Percentiles rank a stretch among this genome's conserved stretches.
Conservation (phyloP, 2,797 vertebrate genomes). For the Hapalemur alaotrensis region DNA sequence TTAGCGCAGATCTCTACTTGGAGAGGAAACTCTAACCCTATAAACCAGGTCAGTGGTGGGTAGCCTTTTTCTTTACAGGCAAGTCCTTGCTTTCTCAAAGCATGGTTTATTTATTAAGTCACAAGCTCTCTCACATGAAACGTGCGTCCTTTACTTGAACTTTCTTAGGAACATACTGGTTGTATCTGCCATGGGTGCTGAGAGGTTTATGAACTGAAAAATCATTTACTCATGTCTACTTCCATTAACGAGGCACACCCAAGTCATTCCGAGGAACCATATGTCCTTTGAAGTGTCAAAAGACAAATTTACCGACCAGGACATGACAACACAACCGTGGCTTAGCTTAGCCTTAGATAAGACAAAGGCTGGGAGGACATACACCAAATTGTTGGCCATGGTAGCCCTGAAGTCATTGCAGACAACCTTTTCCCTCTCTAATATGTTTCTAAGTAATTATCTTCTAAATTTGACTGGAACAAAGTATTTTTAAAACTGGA, state of each 20-base stretch:
- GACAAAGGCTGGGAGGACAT: neutral
- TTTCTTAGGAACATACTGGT: neutral
- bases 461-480: neutral
- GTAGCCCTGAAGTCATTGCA: neutral
- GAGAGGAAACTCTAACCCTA: neutral
- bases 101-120: neutral
- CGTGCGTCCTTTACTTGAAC: neutral
- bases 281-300: slow-evolving; percentile 1
- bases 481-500: neutral
- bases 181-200: neutral
- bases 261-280: neutral
- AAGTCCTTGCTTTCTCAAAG: neutral
- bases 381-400: neutral
- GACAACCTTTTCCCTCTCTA: neutral
- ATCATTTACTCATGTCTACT: neutral
- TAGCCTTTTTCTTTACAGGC: neutral
- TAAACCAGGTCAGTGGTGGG: neutral
- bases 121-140: neutral
- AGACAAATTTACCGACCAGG: neutral
- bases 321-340: neutral
- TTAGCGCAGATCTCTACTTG: neutral
- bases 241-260: neutral
- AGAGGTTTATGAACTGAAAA: slow-evolving; percentile 17
- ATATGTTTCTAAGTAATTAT: neutral
- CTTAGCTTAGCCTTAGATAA: neutral